These are phyloP conservation scores for Pseudomugil gertrudae DNA, from an alignment of 2,797 vertebrate genomes.

Conservation along the genomic window DNA sequence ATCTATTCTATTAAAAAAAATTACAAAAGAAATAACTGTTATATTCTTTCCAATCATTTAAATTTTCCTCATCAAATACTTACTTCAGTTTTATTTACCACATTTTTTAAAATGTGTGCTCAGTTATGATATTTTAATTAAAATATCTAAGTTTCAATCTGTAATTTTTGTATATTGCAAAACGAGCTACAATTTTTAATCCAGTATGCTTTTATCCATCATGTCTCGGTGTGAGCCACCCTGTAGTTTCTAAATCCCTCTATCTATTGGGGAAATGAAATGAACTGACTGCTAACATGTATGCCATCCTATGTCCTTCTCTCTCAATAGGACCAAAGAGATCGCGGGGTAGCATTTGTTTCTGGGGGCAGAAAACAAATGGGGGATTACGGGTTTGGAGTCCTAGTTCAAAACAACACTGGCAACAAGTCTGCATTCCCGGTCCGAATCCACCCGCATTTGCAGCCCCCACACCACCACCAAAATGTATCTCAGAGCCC, in stretches of 20 bases:
- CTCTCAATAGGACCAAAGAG: conserved; percentile 80
- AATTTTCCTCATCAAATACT: no score
- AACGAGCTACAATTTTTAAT: background rate
- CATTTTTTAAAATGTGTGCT: no score
- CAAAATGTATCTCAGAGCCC: conserved; percentile 97
- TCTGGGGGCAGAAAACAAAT: conserved; percentile 92
- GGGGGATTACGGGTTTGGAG: conserved; percentile 99
- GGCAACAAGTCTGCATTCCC: conserved; percentile 99
- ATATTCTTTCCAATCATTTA: no score
- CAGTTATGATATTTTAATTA: background rate
- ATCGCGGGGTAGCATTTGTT: conserved; percentile 83
- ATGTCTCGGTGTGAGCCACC: conserved; percentile 30
- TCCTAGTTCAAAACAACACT: conserved; percentile 99
- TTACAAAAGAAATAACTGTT: no score
- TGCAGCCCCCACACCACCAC: conserved; percentile 97
- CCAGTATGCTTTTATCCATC: background rate
- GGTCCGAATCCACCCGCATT: conserved; percentile 98
- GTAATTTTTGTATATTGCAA: background rate
- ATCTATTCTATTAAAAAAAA: no score
- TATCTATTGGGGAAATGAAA: conserved; percentile 43
- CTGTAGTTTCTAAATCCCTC: conserved; percentile 51
- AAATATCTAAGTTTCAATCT: background rate
- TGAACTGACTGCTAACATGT: conserved; percentile 65
- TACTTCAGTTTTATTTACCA: background rate
- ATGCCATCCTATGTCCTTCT: conserved; percentile 72